Evolutionary conservation across 2,797 vertebrate genomes (phyloP).

Genomic region (Catamblyrhynchus diadema): DNA sequence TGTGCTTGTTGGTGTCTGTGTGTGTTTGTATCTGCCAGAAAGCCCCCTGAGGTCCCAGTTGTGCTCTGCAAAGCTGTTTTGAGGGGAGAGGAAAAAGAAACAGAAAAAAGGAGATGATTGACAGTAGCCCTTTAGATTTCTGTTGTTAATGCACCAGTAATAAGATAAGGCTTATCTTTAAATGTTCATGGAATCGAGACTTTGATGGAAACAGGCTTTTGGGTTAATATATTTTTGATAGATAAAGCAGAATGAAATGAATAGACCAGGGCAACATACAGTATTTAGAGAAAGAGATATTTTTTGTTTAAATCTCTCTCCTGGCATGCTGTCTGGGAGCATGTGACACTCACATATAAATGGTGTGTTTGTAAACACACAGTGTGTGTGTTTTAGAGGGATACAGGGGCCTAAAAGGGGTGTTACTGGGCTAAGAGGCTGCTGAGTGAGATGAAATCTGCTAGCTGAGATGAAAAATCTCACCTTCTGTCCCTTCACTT

Average conservation of each 20-base stretch:
- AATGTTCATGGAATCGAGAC: conserved; percentile 93
- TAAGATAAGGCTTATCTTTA: conserved; percentile 98
- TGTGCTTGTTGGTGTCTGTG: neutral
- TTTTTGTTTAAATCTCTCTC: conserved; percentile 29
- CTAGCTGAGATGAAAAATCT: neutral
- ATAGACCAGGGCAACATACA: conserved; percentile 68
- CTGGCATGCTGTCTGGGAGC: neutral
- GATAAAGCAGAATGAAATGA: conserved; percentile 89
- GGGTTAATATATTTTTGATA: conserved; percentile 98
- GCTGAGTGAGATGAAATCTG: neutral
- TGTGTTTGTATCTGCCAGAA: neutral
- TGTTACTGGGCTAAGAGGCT: neutral
- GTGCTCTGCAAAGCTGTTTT: conserved; percentile 16
- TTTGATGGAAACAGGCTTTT: conserved; percentile 92
- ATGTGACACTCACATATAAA: neutral
- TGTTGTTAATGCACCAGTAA: conserved; percentile 91
- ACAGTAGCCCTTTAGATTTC: conserved; percentile 82
- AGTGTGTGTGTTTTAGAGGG: neutral
- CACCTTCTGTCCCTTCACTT: neutral
- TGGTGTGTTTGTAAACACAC: neutral
- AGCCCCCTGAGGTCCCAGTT: neutral
- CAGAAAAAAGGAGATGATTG: conserved; percentile 68
- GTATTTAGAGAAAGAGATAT: conserved; percentile 21
- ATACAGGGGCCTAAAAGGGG: accelerated
- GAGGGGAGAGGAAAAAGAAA: neutral